Percentiles rank a stretch among this genome's conserved stretches.
These are phyloP conservation scores for Eurystomus gularis DNA, from an alignment of 2,113 vertebrate genomes.

Conservation along the genomic window DNA sequence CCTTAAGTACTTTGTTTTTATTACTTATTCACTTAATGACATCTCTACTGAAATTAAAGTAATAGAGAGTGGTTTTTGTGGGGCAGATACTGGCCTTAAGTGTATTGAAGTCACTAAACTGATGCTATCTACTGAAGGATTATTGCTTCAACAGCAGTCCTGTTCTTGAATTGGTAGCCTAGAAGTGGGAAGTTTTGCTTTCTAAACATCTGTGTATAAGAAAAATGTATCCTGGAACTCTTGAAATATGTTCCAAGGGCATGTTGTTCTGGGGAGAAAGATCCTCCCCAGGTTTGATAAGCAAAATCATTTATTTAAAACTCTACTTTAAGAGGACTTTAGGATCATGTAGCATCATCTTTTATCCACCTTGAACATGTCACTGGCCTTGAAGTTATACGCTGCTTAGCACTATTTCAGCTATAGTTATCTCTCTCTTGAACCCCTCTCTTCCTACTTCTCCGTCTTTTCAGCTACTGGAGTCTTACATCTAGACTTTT, in stretches of 20 bases:
- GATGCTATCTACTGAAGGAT: background rate
- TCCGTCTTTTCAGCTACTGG: background rate
- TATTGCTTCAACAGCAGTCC: background rate
- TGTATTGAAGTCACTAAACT: background rate
- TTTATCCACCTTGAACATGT: accelerated
- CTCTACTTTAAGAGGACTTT: background rate
- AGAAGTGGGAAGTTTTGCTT: background rate
- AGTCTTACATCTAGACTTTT: background rate
- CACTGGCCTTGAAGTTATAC: background rate
- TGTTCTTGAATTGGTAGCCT: background rate
- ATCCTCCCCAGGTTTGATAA: background rate
- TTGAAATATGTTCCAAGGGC: background rate
- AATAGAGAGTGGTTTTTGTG: background rate
- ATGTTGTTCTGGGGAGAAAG: background rate
- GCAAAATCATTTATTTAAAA: background rate
- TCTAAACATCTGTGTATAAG: background rate
- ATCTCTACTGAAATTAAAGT: background rate
- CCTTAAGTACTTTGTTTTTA: conserved; percentile 5
- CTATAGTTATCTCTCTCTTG: background rate
- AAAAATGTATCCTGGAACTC: background rate
- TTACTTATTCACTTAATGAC: background rate
- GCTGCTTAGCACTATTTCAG: background rate
- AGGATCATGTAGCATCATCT: background rate
- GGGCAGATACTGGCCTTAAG: background rate
- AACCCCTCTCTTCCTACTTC: background rate